Evolutionary conservation across 2,888 invertebrate genomes (phyloP), one percentile per base, ranked within the genome.

Genomic region (Cartodere bifasciata): DNA sequence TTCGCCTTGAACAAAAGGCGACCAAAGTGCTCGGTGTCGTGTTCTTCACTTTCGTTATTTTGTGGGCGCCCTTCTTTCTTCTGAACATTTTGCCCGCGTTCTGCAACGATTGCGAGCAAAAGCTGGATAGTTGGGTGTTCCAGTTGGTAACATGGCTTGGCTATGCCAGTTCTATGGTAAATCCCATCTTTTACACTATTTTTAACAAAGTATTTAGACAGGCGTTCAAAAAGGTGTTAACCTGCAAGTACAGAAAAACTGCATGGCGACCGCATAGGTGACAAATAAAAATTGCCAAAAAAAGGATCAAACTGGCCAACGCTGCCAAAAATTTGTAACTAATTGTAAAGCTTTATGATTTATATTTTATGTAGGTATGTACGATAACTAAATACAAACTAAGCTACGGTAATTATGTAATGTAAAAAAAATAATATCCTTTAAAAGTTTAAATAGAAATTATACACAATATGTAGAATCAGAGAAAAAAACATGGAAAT

Each of bases 21-120:
- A 92, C 94, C 7, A 91, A 94, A 63, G 94, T 92, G 3, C 63
- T 92, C 12, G 91, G 91, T 3, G 85, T 92, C 1, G 90, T 92
- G 2, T 92, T 92, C 63, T 88, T 88, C 59, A 88, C 88, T 0
- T 92, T 92, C 55, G 90, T 91, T 15, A 77, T 91, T 25, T 70
- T 91, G 20, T 92, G 92, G 91, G 84, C 90, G n/a, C 92, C 92
- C 7, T 92, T 92, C 62, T 92, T 92, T 58, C 80, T 87, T 4
- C 67, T 88, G 7, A 92, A 92, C 53, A 69, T 92, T 52, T 64
- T 90, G 40, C 82, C 86, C 9, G 83, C 82, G 0, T 69, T 90
- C 5, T 91, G 90, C 49, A 71, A 73, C 5, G 72, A 79, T 41
- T 90, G 88, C 50, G 84, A 84, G 49, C 68, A 72, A 21, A 67